These are phyloP conservation scores for Carapus acus DNA, from an alignment of 2,797 vertebrate species.

Conservation along the genomic window DNA sequence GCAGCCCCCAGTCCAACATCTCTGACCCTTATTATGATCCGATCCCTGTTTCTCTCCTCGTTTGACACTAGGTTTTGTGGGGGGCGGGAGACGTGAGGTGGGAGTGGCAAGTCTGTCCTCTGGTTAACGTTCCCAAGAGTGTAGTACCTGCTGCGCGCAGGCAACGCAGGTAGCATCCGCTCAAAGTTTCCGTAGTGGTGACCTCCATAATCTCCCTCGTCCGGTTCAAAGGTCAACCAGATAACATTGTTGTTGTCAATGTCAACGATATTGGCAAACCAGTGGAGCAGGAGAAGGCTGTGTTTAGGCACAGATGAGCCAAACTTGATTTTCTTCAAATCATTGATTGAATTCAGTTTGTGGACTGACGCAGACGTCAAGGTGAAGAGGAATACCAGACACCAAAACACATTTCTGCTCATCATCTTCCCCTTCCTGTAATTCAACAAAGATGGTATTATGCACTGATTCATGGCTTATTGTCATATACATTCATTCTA, in stretches of 20 bases:
- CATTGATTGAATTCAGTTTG: constrained; percentile 35
- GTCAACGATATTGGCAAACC: constrained; percentile 53
- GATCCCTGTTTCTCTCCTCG: constrained; percentile 39
- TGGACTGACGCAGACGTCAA: constrained; percentile 38
- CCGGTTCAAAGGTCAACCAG: constrained; percentile 47
- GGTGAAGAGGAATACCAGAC: constrained; percentile 26
- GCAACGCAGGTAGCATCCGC: constrained; percentile 29
- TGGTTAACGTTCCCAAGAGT: constrained; percentile 55
- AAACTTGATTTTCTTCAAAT: constrained; percentile 47
- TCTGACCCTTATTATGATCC: constrained; percentile 54
- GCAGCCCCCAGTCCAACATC: neutral
- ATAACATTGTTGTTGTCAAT: constrained; percentile 34
- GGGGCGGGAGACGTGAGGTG: constrained; percentile 33
- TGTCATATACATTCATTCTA: too few relatives aligned
- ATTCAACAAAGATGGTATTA: neutral
- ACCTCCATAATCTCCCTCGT: constrained; percentile 40
- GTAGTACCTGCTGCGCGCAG: constrained; percentile 38
- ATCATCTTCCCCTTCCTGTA: constrained; percentile 38
- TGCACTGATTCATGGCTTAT: too few relatives aligned
- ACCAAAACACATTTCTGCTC: constrained; percentile 6
- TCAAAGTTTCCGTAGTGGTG: constrained; percentile 62
- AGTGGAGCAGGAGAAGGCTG: constrained; percentile 58
- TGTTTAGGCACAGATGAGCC: constrained; percentile 41
- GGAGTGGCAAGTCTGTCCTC: constrained; percentile 20
- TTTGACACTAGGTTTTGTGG: neutral